Conservation (phyloP, 2,888 invertebrate species). For the Pollenia amentaria region DNA sequence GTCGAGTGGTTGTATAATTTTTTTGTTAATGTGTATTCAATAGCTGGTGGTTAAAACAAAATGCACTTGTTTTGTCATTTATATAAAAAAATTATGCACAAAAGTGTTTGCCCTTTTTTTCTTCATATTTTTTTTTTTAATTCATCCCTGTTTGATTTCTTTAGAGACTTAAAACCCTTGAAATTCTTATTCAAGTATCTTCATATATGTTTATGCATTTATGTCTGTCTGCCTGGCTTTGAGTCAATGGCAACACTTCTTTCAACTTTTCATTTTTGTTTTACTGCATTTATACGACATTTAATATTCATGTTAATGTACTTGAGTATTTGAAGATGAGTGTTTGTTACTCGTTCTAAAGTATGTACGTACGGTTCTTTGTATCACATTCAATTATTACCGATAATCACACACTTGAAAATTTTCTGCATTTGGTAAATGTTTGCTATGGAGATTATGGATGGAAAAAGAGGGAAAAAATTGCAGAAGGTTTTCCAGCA, state of each 20-base stretch:
- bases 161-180: slow-evolving; percentile 52
- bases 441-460: slow-evolving; percentile 51
- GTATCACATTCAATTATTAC: slow-evolving; percentile 70
- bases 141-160: slow-evolving; percentile 48
- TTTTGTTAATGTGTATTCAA: slow-evolving; percentile 52
- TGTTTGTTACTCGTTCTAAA: slow-evolving; percentile 15
- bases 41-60: slow-evolving; percentile 38
- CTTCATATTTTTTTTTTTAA: neutral
- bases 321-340: slow-evolving; percentile 57
- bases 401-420: slow-evolving; percentile 73
- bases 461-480: neutral
- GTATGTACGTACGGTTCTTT: slow-evolving; percentile 31
- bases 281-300: slow-evolving; percentile 53
- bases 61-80: slow-evolving; percentile 65
- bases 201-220: slow-evolving; percentile 45
- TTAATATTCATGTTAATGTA: slow-evolving; percentile 63
- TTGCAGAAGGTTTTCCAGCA: neutral
- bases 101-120: slow-evolving; percentile 65
- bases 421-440: slow-evolving; percentile 57
- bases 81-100: slow-evolving; percentile 67
- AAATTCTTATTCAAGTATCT: slow-evolving; percentile 52
- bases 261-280: slow-evolving; percentile 32
- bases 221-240: slow-evolving; percentile 31
- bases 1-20: slow-evolving; percentile 60
- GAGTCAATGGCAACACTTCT: slow-evolving; percentile 36